Percentiles rank a stretch among this genome's conserved stretches.
Conservation (phyloP, 2,797 vertebrate genomes). For the Varecia variegata region DNA sequence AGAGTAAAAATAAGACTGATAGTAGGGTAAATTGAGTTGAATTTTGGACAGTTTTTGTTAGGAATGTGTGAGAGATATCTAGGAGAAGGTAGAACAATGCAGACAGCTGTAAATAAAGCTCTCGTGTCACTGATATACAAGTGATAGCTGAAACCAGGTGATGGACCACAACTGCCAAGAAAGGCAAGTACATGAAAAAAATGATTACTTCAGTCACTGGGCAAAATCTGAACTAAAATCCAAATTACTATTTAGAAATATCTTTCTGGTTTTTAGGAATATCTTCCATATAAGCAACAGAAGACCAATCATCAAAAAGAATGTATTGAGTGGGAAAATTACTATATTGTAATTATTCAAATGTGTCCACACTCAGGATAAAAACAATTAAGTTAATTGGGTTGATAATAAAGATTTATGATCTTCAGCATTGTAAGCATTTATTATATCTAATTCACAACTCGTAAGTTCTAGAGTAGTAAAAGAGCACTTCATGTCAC, state of each 20-base stretch:
- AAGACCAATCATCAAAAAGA: background rate
- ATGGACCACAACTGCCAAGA: background rate
- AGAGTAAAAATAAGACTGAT: background rate
- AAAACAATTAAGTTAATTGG: conserved; percentile 46
- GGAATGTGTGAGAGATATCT: background rate
- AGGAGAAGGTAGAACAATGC: background rate
- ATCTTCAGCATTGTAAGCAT: background rate
- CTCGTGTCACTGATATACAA: background rate
- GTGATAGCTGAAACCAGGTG: background rate
- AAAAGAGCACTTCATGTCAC: background rate
- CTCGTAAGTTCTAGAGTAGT: background rate
- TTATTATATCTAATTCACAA: background rate
- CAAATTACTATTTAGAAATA: background rate
- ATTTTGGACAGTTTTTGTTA: background rate
- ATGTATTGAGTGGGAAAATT: background rate
- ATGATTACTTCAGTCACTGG: background rate
- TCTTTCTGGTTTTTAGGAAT: background rate
- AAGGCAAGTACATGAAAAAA: background rate
- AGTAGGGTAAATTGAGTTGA: background rate
- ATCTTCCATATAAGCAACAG: background rate
- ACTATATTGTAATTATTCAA: background rate
- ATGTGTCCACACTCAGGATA: background rate
- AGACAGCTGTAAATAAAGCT: background rate
- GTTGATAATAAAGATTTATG: conserved; percentile 21
- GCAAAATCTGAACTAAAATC: background rate